Evolutionary conservation across 2,888 invertebrate genomes (phyloP), one percentile per base, ranked within the genome.

Genomic region (Drosophila fungiperda): DNA sequence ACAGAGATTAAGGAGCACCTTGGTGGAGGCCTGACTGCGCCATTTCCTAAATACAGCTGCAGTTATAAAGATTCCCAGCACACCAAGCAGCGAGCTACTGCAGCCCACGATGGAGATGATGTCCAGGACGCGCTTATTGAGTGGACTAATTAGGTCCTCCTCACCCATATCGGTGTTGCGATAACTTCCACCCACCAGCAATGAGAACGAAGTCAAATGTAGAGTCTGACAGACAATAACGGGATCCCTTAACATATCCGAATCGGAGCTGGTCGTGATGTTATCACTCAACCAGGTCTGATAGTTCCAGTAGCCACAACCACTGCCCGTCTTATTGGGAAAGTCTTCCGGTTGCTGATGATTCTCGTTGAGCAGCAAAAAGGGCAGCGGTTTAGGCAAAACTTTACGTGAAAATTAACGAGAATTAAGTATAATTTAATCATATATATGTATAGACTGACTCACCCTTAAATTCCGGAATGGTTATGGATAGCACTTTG

Each of bases 1-100:
- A 23, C 96, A 95, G 65, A 96, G 92, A 86, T 96, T 95, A 57
- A 96, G 92, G 32, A 96, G 92, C 8, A 96, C 94, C 92, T 96
- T 95, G 53, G 95, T 95, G 0, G 95, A 95, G 1, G 95, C 94
- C 82, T 95, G 94, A 83, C 94, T 94, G n/a, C 96, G 94, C 94
- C 96, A 95, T 49, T 94, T 94, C 73, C 94, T 93, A 85, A 95
- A 95, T 4, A 95, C 82, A 9, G 94, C 89, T 0, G 95, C 95
- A 0, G 95, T 95, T 23, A 94, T 73, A 92, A 94, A 94, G 68
- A 95, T 95, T 6, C 94, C 94, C 20, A 93, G 65, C 45, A 95
- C 93, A 17, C 95, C 95, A 3, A 94, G 66, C 6, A 95, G 89
- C 0, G 95, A 95, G 11, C 95, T 86, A 17, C 94, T 94, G 78